Percentiles rank a stretch among this genome's conserved stretches.
phyloP scores from a whole-genome alignment of 2,888 invertebrate species.

The Troides aeacus region DNA sequence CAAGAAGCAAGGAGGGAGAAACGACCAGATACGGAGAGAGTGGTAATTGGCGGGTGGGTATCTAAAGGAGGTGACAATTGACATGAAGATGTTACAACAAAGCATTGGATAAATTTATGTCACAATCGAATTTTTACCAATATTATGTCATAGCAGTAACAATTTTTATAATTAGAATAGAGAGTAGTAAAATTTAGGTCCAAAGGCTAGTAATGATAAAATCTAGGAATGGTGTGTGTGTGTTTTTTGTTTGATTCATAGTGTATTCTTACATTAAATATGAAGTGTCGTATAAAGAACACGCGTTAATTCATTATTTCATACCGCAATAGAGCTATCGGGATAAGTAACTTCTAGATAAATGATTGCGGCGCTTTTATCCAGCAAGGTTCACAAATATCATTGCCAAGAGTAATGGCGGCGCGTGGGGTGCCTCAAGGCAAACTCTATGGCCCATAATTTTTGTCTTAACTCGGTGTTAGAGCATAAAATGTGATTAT shows the following conservation, averaged over 20 bases:
- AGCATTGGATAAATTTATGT: too few species aligned
- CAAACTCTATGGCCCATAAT: slow-evolving; percentile 67
- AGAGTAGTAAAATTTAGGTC: too few species aligned
- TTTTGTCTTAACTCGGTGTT: slow-evolving; percentile 77
- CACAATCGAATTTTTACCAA: too few species aligned
- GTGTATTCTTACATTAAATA: too few species aligned
- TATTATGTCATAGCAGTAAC: too few species aligned
- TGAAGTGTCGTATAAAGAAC: too few species aligned
- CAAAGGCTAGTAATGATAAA: too few species aligned
- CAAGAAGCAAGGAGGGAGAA: slow-evolving; percentile 69
- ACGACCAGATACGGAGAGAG: slow-evolving; percentile 62
- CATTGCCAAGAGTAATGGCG: slow-evolving; percentile 70
- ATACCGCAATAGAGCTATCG: slow-evolving; percentile 18
- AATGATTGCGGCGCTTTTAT: slow-evolving; percentile 45
- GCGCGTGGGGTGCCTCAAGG: slow-evolving; percentile 71
- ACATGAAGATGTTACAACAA: background rate
- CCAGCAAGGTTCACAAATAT: slow-evolving; percentile 66
- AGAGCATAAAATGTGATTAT: slow-evolving; percentile 77
- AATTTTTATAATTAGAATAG: too few species aligned
- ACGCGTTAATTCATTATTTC: slow-evolving; percentile 15
- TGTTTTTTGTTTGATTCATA: too few species aligned
- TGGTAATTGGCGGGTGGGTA: slow-evolving; percentile 79
- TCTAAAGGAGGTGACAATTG: slow-evolving; percentile 43
- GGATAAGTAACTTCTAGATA: slow-evolving; percentile 25
- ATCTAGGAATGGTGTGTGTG: too few species aligned